Conservation (phyloP, 2,113 vertebrate genomes). For the Nothocercus nigrocapillus region DNA sequence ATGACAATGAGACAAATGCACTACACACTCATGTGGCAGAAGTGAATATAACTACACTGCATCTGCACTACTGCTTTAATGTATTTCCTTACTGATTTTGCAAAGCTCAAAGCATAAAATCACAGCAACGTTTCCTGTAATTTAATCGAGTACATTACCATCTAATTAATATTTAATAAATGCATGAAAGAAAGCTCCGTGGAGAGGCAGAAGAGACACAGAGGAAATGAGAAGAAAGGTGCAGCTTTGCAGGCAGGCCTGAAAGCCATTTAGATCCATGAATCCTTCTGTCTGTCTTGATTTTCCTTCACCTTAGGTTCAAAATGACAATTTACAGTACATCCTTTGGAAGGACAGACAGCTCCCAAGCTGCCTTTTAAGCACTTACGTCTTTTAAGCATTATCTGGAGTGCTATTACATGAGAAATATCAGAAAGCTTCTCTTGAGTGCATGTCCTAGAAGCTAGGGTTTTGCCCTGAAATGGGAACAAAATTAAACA, state of each 20-base stretch:
- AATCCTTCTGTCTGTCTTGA: background rate
- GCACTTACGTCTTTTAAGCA: background rate
- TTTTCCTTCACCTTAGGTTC: background rate
- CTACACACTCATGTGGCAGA: background rate
- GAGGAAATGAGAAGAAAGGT: background rate
- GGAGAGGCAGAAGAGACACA: background rate
- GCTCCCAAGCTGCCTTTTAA: background rate
- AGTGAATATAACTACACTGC: background rate
- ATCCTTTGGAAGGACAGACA: background rate
- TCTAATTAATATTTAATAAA: constrained; percentile 54
- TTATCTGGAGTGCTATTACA: background rate
- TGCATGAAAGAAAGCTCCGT: background rate
- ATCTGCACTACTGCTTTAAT: background rate
- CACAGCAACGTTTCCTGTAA: constrained; percentile 23
- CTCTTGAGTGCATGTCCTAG: background rate
- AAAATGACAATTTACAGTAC: background rate
- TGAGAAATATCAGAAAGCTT: background rate
- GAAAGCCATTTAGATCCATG: background rate
- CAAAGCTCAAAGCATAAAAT: constrained; percentile 41
- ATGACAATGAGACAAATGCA: background rate
- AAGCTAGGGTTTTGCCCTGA: background rate
- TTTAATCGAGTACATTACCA: constrained; percentile 30
- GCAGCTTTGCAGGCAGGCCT: background rate
- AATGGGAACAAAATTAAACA: background rate
- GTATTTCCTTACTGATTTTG: background rate